Percentiles rank a stretch among this genome's conserved stretches.
phyloP scores from a whole-genome alignment of 1,140 invertebrate genomes.

The Stegodyphus mimosarum region DNA sequence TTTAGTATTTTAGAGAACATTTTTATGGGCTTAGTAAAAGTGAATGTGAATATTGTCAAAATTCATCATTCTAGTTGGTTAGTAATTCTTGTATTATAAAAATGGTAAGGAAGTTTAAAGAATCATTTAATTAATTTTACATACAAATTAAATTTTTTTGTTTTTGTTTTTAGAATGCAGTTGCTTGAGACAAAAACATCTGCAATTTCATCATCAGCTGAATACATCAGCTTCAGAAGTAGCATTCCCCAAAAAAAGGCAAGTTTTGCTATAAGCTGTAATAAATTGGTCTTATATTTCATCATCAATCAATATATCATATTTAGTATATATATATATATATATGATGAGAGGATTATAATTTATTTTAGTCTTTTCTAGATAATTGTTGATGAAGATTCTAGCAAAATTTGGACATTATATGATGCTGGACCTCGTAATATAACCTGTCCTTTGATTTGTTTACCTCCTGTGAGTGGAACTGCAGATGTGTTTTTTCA shows the following conservation, averaged over 20 bases:
- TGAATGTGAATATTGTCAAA: too few species aligned
- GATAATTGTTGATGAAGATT: conserved; percentile 83
- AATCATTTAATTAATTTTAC: not conserved
- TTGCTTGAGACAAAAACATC: conserved; percentile 14
- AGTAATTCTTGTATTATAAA: too few species aligned
- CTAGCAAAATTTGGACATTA: conserved; percentile 85
- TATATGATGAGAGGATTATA: too few species aligned
- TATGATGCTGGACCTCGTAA: conserved; percentile 88
- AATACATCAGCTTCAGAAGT: conserved; percentile 88
- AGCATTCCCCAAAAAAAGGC: conserved; percentile 79
- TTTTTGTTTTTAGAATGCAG: conserved; percentile 28
- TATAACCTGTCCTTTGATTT: conserved; percentile 82
- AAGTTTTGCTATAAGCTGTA: too few species aligned
- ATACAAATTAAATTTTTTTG: not conserved
- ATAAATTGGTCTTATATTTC: not conserved
- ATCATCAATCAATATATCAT: not conserved
- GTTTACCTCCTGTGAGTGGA: conserved; percentile 88
- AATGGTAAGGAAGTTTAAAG: too few species aligned
- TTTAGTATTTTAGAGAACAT: too few species aligned
- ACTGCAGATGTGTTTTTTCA: conserved; percentile 89
- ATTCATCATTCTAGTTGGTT: too few species aligned
- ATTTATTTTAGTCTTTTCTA: too few species aligned
- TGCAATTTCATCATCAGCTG: conserved; percentile 79
- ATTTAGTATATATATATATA: not conserved
- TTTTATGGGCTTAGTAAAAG: too few species aligned